A percentile compares a stretch with the other conserved stretches of the same genome.
Conservation (phyloP, 2,113 vertebrate species). For the Alethe castanea region DNA sequence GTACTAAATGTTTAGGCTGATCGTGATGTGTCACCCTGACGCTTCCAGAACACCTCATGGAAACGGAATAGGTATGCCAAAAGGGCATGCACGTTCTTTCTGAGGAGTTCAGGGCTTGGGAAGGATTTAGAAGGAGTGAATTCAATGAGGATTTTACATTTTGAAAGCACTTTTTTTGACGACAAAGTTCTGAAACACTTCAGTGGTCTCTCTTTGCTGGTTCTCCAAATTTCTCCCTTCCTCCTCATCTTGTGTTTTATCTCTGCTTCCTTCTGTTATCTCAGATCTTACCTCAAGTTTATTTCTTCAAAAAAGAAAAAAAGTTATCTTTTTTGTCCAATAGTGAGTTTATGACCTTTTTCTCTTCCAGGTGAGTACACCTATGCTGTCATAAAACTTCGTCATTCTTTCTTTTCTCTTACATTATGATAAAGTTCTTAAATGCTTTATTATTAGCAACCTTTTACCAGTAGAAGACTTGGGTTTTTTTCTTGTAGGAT, state of each 20-base stretch:
- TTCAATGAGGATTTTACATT: background rate
- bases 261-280: background rate
- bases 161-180: background rate
- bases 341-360: background rate
- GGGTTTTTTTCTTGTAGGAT: background rate
- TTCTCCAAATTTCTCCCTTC: background rate
- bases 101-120: background rate
- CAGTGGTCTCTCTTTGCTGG: background rate
- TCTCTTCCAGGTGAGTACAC: background rate
- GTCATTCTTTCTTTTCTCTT: background rate
- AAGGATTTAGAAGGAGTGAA: background rate
- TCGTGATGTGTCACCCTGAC: accelerated
- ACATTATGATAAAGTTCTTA: background rate
- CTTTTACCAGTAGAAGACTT: background rate
- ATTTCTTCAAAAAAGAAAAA: background rate
- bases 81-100: accelerated
- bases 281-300: background rate
- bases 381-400: background rate
- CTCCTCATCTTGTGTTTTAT: background rate
- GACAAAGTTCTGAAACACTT: background rate
- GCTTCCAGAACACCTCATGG: background rate
- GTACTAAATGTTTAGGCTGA: accelerated
- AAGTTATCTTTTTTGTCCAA: background rate
- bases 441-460: background rate
- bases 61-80: background rate